A percentile compares a stretch with the other conserved stretches of the same genome.
Conservation (phyloP, 2,113 vertebrate genomes). For the Leptosomus discolor region DNA sequence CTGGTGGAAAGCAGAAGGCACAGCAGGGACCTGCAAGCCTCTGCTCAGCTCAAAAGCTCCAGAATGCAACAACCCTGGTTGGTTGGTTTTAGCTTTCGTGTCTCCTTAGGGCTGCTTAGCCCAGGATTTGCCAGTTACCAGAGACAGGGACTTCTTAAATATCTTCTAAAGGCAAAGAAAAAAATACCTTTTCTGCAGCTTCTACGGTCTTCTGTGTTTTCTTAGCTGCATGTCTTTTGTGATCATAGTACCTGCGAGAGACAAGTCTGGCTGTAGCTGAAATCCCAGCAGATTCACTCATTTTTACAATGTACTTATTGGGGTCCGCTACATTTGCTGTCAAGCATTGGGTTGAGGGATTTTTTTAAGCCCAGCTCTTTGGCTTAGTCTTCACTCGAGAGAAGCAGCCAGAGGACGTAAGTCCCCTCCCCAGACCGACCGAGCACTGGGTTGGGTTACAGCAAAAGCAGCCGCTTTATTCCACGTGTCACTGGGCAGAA, state of each 20-base stretch:
- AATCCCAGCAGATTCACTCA: neutral
- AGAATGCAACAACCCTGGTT: neutral
- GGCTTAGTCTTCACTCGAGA: neutral
- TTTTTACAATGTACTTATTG: neutral
- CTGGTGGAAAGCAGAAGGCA: neutral
- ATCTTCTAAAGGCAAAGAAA: neutral
- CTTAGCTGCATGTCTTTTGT: constrained; percentile 89
- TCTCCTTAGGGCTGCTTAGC: neutral
- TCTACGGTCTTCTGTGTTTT: constrained; percentile 98
- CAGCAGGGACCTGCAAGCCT: neutral
- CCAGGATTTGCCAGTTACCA: neutral
- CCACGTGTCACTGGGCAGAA: neutral
- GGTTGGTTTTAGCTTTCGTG: neutral
- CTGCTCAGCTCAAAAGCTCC: neutral
- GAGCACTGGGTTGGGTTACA: no score
- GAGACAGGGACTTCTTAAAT: neutral
- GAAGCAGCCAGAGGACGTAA: neutral
- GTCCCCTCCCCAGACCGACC: neutral
- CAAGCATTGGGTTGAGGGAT: neutral
- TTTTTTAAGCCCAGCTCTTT: neutral
- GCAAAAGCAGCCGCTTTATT: neutral
- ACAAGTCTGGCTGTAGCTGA: neutral
- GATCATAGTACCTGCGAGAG: constrained; percentile 90
- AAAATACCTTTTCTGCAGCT: constrained; percentile 89
- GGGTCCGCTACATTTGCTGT: neutral